Conservation (phyloP, 30 jellyfish, hydroid and myxozoan species). For the Mastigias papua region DNA sequence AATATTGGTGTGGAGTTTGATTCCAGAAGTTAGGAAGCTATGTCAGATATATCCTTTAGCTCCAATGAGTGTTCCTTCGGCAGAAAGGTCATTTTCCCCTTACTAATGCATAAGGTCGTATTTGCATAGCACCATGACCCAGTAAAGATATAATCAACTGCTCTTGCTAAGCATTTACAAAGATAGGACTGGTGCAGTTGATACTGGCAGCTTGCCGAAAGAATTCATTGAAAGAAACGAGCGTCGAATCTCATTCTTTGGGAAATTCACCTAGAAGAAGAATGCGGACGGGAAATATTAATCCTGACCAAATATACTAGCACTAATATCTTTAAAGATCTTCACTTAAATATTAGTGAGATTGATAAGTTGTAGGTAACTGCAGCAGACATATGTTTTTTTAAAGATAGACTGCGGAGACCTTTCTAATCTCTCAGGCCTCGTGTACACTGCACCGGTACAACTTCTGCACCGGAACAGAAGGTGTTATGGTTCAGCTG, state of each 20-base stretch:
- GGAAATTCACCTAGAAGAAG: neutral
- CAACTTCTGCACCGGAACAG: too few relatives aligned
- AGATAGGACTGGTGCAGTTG: constrained; percentile 27
- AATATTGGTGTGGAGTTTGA: neutral
- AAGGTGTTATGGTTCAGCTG: too few relatives aligned
- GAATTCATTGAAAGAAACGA: constrained; percentile 9
- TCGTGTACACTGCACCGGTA: too few relatives aligned
- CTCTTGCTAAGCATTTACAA: constrained; percentile 37
- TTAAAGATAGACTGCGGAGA: too few relatives aligned
- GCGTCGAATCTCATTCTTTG: neutral
- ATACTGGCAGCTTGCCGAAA: constrained; percentile 14
- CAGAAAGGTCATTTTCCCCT: constrained; percentile 40
- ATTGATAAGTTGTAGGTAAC: too few relatives aligned
- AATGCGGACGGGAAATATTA: neutral
- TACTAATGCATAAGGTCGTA: constrained; percentile 19
- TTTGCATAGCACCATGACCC: constrained; percentile 26
- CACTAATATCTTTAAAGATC: neutral
- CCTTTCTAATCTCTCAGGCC: too few relatives aligned
- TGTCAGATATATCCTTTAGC: constrained; percentile 47
- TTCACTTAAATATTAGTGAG: too few relatives aligned
- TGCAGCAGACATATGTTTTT: too few relatives aligned
- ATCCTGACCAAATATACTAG: neutral
- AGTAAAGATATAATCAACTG: constrained; percentile 47
- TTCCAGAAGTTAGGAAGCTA: constrained; percentile 32
- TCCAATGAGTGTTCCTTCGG: constrained; percentile 51